Percentiles rank a stretch among this genome's conserved stretches.
Evolutionary conservation across 1,140 invertebrate species (phyloP).

Genomic region (Acromyrmex heyeri): DNA sequence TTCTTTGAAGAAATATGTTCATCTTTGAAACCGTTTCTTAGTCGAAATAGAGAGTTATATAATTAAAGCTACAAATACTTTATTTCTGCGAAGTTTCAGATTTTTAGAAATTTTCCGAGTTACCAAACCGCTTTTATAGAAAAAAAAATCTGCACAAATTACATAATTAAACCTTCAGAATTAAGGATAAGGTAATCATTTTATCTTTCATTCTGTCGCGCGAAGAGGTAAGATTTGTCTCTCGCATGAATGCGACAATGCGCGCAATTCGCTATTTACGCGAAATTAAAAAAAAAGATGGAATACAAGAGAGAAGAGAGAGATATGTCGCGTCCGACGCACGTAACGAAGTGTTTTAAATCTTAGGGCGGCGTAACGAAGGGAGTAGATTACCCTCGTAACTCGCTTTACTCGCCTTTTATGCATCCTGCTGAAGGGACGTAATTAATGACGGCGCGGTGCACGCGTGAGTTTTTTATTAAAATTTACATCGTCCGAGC

Average conservation of each 20-base stretch:
- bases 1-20: neutral
- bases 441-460: conserved; percentile 56
- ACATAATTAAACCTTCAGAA: neutral
- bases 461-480: conserved; percentile 66
- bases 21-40: neutral
- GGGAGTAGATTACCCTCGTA: conserved; percentile 61
- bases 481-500: conserved; percentile 66
- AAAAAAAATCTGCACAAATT: neutral
- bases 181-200: neutral
- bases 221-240: neutral
- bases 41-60: neutral
- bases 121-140: neutral
- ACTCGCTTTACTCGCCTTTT: conserved; percentile 34
- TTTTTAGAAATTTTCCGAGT: neutral
- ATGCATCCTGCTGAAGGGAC: conserved; percentile 41
- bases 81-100: neutral
- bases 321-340: neutral
- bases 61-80: neutral
- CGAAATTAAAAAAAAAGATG: conserved; percentile 44
- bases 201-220: neutral
- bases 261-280: neutral
- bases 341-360: conserved; percentile 60
- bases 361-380: conserved; percentile 45
- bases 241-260: conserved; percentile 16
- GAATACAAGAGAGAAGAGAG: conserved; percentile 13